phyloP scores from a whole-genome alignment of 2,888 invertebrate genomes.

The Leptopilina myrica region DNA sequence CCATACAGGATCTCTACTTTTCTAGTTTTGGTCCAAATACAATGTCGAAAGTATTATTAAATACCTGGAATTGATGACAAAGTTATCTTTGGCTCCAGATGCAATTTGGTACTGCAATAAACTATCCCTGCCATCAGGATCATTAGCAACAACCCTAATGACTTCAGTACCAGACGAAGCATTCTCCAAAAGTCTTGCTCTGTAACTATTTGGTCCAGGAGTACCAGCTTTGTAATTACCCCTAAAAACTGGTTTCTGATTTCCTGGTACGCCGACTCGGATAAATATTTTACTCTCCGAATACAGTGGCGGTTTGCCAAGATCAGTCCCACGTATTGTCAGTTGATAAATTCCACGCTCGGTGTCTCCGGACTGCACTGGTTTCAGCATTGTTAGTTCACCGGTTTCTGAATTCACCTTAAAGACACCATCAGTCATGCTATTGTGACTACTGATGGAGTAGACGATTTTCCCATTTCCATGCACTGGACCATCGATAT shows the following conservation, averaged over 20 bases:
- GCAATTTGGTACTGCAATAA: constrained; percentile 84
- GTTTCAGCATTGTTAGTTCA: constrained; percentile 82
- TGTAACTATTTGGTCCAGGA: constrained; percentile 84
- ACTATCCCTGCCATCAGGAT: constrained; percentile 87
- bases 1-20: too few species aligned
- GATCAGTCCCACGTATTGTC: constrained; percentile 84
- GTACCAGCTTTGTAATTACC: constrained; percentile 82
- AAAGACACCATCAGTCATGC: constrained; percentile 80
- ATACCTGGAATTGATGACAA: constrained; percentile 85
- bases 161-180: constrained; percentile 84
- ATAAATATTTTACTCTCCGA: constrained; percentile 83
- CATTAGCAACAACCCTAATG: constrained; percentile 84
- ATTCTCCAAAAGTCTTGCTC: constrained; percentile 85
- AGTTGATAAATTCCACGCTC: constrained; percentile 86
- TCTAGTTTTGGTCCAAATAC: too few species aligned
- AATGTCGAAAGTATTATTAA: constrained; percentile 53
- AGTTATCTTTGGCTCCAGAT: constrained; percentile 86
- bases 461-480: constrained; percentile 85
- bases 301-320: constrained; percentile 83
- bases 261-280: constrained; percentile 88
- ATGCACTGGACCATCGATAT: constrained; percentile 85
- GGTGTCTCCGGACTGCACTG: constrained; percentile 85
- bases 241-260: constrained; percentile 88
- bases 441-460: constrained; percentile 83
- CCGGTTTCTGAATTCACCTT: constrained; percentile 84